Base-by-base conservation (phyloP, 2,888 invertebrate genomes). In the Scaptomyza tumidula region DNA sequence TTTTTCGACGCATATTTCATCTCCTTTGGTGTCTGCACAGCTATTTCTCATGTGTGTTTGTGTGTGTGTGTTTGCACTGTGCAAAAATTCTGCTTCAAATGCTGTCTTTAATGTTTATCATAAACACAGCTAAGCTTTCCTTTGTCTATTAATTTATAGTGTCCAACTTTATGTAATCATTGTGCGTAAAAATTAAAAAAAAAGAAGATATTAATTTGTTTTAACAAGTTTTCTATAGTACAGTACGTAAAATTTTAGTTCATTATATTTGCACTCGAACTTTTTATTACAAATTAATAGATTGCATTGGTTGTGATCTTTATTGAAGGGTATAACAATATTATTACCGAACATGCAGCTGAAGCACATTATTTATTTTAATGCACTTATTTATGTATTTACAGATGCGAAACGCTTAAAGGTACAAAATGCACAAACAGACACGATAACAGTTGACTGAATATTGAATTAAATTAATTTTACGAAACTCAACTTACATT, bases 1-100 rank as follows among this genome's bases (percentile, higher is more conserved):
- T 46, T 39, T 60, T 59, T 52, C n/a, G 71, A 52, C 64, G 65
- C 68, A 59, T 72, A 68, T 75, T 84, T 87, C 71, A 81, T 78
- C 66, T 78, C 57, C 14, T 71, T 43, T 52, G 53, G 56, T 52
- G 58, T 64, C 76, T 68, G 65, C 74, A 71, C 1, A 24, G 52
- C 2, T 56, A 52, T 49, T 37, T 33, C 10, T 33, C 46, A 11
- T 43, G 35, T 35, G 11, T 33, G 39, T 65, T 54, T 46, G 16
- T 27, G 27, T 53, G 48, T 43, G 35, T 35, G 9, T 33, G 39
- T 58, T 54, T 46, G 16, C 19, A 75, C 77, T 59, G 72, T 45
- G 35, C 72, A 27, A 75, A 77, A 75, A 44, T 60, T 11, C 27
- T 41, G 33, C 37, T 13, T 19, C 27, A 14, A 33, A 33, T 33